Conservation (phyloP, 2,888 invertebrate species). For the Cacoxenus indagator region DNA sequence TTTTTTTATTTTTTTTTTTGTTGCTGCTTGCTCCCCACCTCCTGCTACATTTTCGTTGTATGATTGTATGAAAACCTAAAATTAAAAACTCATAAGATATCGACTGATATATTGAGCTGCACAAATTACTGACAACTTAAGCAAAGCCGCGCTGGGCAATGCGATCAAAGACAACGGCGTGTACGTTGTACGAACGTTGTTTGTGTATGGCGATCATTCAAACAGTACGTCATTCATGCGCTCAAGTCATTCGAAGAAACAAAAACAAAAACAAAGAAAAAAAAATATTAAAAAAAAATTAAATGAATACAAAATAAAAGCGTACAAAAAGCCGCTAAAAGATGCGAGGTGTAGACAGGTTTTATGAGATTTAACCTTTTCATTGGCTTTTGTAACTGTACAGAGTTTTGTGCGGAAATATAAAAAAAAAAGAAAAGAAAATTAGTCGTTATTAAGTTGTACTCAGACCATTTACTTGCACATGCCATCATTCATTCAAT, state of each 20-base stretch:
- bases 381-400: neutral
- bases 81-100: conserved; percentile 71
- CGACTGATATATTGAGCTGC: conserved; percentile 71
- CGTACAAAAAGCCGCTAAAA: conserved; percentile 34
- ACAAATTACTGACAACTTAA: conserved; percentile 67
- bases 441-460: conserved; percentile 60
- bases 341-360: conserved; percentile 50
- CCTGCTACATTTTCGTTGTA: too few species aligned
- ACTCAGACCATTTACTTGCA: neutral
- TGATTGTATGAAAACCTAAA: conserved; percentile 62
- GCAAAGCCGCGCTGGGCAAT: conserved; percentile 34
- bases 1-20: too few species aligned
- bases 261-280: neutral
- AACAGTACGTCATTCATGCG: neutral
- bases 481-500: neutral
- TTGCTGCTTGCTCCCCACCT: too few species aligned
- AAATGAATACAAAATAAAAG: neutral
- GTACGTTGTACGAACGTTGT: too few species aligned
- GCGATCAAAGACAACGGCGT: too few species aligned
- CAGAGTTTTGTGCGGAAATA: conserved; percentile 38
- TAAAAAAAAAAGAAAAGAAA: conserved; percentile 68
- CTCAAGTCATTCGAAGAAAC: neutral
- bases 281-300: neutral
- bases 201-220: conserved; percentile 12
- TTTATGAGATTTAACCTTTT: conserved; percentile 28